phyloP scores from a whole-genome alignment of 2,113 vertebrate species.

The Hiodon alosoides region DNA sequence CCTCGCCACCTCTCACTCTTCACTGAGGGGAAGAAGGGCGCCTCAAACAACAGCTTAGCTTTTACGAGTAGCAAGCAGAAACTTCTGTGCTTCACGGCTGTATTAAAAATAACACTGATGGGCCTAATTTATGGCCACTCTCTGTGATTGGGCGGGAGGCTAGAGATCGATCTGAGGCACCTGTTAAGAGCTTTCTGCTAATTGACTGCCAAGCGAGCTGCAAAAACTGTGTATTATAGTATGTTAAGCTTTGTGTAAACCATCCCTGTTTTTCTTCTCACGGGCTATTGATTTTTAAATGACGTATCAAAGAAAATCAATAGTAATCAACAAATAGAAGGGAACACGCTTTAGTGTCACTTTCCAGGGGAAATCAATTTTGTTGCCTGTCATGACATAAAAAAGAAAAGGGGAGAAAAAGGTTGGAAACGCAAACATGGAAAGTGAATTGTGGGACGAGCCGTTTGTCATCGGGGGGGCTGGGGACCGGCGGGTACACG shows the following conservation, averaged over 20 bases:
- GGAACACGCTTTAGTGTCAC: conserved; percentile 69
- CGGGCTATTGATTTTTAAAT: conserved; percentile 96
- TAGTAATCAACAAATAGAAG: conserved; percentile 99
- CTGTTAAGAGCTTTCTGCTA: conserved; percentile 97
- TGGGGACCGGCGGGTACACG: no score
- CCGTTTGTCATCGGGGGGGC: no score
- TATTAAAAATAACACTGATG: conserved; percentile 82
- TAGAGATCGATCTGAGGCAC: conserved; percentile 81
- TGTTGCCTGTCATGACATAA: conserved; percentile 73
- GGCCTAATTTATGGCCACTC: conserved; percentile 97
- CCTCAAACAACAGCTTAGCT: conserved; percentile 30
- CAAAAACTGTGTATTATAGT: conserved; percentile 79
- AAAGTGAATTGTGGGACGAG: conserved; percentile 63
- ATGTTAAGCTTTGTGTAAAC: conserved; percentile 89
- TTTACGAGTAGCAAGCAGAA: conserved; percentile 59
- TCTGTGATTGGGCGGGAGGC: conserved; percentile 92
- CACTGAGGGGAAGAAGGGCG: conserved; percentile 28
- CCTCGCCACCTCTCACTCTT: not conserved
- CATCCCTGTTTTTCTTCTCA: conserved; percentile 83
- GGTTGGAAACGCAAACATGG: conserved; percentile 63
- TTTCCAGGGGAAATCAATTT: conserved; percentile 75
- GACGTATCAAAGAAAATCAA: conserved; percentile 97
- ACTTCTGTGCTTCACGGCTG: conserved; percentile 75
- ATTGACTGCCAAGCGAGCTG: conserved; percentile 80
- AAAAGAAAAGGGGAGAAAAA: conserved; percentile 59